A percentile compares a stretch with the other conserved stretches of the same genome.
Evolutionary conservation across 1,140 invertebrate genomes (phyloP).

Genomic region (Pygmarrhopalites habei): DNA sequence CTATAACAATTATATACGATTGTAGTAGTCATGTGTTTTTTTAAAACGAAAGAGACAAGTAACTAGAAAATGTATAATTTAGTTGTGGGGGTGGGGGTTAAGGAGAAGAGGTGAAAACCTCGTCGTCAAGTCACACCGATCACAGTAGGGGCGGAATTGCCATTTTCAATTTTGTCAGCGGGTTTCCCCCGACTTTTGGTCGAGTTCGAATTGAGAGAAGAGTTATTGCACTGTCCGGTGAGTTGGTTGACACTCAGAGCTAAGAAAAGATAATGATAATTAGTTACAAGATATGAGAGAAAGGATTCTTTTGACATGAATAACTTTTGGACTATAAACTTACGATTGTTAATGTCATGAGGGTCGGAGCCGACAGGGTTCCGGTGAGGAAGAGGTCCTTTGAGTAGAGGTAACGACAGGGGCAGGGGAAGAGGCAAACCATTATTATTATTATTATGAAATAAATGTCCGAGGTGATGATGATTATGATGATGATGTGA

Average conservation of each 20-base stretch:
- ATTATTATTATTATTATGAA: constrained; percentile 18
- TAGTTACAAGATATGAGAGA: too few species aligned
- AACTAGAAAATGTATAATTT: too few species aligned
- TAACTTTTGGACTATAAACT: constrained; percentile 57
- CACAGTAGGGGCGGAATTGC: constrained; percentile 32
- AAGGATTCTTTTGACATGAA: too few species aligned
- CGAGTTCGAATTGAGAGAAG: constrained; percentile 15
- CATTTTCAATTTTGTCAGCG: constrained; percentile 24
- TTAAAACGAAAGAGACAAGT: too few species aligned
- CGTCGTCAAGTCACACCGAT: constrained; percentile 30
- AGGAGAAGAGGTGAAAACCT: too few species aligned
- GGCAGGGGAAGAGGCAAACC: constrained; percentile 17
- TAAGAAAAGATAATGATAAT: too few species aligned
- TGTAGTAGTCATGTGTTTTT: too few species aligned
- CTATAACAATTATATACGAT: too few species aligned
- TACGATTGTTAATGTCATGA: constrained; percentile 83
- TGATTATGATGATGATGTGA: constrained; percentile 33
- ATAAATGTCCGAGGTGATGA: constrained; percentile 36
- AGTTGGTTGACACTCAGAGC: too few species aligned
- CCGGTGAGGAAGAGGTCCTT: constrained; percentile 47
- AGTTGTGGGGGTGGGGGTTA: too few species aligned
- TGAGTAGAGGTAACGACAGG: constrained; percentile 24
- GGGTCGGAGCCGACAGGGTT: constrained; percentile 83
- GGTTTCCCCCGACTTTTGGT: constrained; percentile 15
- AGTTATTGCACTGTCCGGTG: too few species aligned